Evolutionary conservation across 2,113 vertebrate genomes (phyloP), one percentile per base, ranked within the genome.

Genomic region (Acanthisitta chloris): DNA sequence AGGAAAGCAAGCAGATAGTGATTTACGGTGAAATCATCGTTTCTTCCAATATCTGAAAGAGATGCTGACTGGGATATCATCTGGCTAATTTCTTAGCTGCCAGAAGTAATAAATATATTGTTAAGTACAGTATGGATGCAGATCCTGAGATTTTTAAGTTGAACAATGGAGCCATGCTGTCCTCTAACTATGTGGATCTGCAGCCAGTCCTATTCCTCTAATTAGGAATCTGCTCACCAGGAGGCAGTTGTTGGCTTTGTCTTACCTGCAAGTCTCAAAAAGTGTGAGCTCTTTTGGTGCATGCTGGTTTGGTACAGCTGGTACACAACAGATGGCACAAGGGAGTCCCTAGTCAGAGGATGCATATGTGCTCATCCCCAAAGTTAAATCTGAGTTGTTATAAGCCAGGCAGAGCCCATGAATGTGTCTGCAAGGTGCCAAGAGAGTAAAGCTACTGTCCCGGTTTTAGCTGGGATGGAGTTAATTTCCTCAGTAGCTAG

Each of bases 201-300:
- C 1, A 3, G 29, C 84, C 72, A 54, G 29, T 23, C 17, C 31
- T 79, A 2, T 58, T 67, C 34, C 26, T 61, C 71, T 85, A 67
- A 87, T 78, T 89, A 74, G 21, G 45, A 71, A 78, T 92, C 57
- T 78, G 81, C 51, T 96, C 85, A 57, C n/a, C 69, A 77, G 80
- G 51, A 93, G 66, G 76, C 59, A 90, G 59, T 83, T 96, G 62
- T 70, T 28, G 6, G 61, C 57, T 82, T 46, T 77, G 58, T 79
- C 76, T 90, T 52, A 94, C 86, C 94, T 95, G 54, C 28, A 92
- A 91, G n/a, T 67, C 67, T 72, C 74, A 94, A 86, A 88, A 34
- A 0, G 2, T 14, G 36, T 59, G 69, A 58, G 45, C 9, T 48
- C 61, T 94, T 93, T 65, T 74, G 26, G 43, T 64, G n/a, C 71